A percentile compares a stretch with the other conserved stretches of the same genome.
Evolutionary conservation across 2,113 vertebrate species (phyloP).

Genomic region (Triplophysa siluroides): DNA sequence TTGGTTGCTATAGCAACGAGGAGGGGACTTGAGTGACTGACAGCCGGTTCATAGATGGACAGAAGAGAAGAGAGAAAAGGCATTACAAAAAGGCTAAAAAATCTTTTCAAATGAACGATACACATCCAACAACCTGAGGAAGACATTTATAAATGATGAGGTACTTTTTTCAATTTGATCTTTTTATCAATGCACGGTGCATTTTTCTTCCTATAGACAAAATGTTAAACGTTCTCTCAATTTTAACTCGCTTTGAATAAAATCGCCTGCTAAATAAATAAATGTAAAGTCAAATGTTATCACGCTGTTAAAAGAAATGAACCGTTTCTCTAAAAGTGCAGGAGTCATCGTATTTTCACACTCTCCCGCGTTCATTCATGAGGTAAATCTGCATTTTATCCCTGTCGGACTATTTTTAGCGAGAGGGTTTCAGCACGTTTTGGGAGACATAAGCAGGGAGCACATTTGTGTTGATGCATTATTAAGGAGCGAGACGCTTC

Average conservation of each 20-base stretch:
- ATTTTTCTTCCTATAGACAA: neutral
- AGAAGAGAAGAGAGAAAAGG: neutral
- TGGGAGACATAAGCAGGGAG: slow-evolving; percentile 12
- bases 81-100: neutral
- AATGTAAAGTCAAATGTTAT: no score
- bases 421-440: slow-evolving; percentile 18
- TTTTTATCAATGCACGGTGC: no score
- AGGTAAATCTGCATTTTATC: slow-evolving; percentile 16
- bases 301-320: no score
- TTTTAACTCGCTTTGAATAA: no score
- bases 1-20: slow-evolving; percentile 61
- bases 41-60: neutral
- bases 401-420: slow-evolving; percentile 27
- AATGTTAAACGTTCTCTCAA: no score
- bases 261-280: no score
- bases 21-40: slow-evolving; percentile 22
- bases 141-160: neutral
- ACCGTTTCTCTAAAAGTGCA: neutral
- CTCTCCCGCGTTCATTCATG: no score
- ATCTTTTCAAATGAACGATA: neutral
- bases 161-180: no score
- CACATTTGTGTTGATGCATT: slow-evolving; percentile 27
- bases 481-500: slow-evolving; percentile 26
- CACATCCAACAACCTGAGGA: neutral
- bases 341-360: no score